Evolutionary conservation across 2,113 vertebrate species (phyloP), one percentile per base, ranked within the genome.

Genomic region (Chaenogobius annularis): DNA sequence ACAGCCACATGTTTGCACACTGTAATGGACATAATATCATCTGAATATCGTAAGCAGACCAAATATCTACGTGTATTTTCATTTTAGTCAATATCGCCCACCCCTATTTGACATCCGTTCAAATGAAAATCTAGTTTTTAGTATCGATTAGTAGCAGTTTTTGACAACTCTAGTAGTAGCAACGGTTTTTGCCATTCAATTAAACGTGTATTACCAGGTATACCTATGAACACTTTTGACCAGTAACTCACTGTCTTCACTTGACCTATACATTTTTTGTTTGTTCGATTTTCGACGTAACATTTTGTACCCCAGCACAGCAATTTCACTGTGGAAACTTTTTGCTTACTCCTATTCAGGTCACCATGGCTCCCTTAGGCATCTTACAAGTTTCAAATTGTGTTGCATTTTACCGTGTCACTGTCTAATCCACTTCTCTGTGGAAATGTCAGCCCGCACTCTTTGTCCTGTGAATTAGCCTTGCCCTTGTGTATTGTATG

Each of bases 391-490:
- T 40, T 40, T 62, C 59, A 35, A 43, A 64, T 40, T 14, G 15
- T 44, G 37, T 13, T 66, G 4, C 55, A 67, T 79, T 75, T 81
- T 50, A 63, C 65, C 73, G 59, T 67, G 69, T 26, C 22, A 43
- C 23, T n/a, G n/a, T 73, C 50, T 54, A 22, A 72, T 77, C 23
- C 61, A 44, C 40, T 20, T 50, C 46, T 56, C 23, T 55, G 56
- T 50, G 77, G 52, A 68, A 54, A 72, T 56, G 61, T 17, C 52
- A 70, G 68, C 72, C 70, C 80, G 80, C 73, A 79, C 71, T 78
- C 69, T 66, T 66, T 66, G 37, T 66, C 43, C 44, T 35, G 35
- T 66, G 65, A 67, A 74, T 80, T 64, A 56, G 78, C 71, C 31
- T 40, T 83, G 40, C 48, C 70, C 66, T 23, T 70, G 74, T 17